Conservation (phyloP, 2,113 vertebrate species). For the Eurypyga helias region DNA sequence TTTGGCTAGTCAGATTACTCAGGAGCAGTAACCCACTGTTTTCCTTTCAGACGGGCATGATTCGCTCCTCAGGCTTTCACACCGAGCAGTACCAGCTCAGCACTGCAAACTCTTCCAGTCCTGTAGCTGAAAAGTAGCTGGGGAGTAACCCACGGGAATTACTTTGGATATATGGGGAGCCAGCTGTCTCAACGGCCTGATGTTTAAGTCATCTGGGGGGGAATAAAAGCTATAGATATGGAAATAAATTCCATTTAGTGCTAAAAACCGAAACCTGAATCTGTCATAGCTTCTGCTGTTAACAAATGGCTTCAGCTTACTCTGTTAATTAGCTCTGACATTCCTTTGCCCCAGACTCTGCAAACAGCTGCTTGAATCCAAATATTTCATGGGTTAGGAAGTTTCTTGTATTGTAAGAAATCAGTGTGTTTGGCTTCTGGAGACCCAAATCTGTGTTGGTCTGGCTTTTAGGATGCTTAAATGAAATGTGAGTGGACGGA, state of each 20-base stretch:
- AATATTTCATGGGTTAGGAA: background rate
- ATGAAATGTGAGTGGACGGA: background rate
- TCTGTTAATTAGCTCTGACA: background rate
- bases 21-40: background rate
- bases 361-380: background rate
- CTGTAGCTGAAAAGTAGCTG: background rate
- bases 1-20: background rate
- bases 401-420: background rate
- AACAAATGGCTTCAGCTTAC: background rate
- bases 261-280: background rate
- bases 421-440: background rate
- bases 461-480: background rate
- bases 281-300: background rate
- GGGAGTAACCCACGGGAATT: background rate
- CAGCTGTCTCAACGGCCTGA: background rate
- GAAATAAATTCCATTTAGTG: background rate
- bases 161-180: background rate
- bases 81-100: background rate
- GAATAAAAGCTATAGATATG: background rate
- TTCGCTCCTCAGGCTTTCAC: background rate
- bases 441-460: background rate
- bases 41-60: background rate
- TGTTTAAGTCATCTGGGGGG: background rate
- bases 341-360: background rate
- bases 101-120: background rate